Conservation (phyloP, 2,113 vertebrate species). For the Sporophila hypoxantha region DNA sequence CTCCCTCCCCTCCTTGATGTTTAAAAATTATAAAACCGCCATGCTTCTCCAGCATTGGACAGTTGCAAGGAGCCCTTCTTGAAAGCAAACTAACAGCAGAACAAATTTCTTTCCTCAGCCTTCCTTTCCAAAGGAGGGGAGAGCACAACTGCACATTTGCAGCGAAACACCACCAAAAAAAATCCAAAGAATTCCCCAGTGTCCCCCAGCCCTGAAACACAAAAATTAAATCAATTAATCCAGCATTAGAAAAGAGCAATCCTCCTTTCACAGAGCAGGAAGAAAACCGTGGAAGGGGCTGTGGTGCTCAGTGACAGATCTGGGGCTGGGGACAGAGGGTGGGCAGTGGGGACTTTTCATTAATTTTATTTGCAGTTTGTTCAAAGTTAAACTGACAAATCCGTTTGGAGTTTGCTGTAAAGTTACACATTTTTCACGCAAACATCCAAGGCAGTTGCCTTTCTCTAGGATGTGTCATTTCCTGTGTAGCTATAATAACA, state of each 20-base stretch:
- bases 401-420: background rate
- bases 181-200: background rate
- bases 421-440: constrained; percentile 7
- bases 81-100: background rate
- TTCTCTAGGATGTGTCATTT: constrained; percentile 43
- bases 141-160: background rate
- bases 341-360: background rate
- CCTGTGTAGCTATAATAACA: constrained; percentile 22
- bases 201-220: background rate
- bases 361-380: background rate
- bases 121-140: background rate
- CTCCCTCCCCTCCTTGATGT: constrained; percentile 10
- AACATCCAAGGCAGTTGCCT: constrained; percentile 36
- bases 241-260: background rate
- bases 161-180: background rate
- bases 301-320: background rate
- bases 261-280: background rate
- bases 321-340: background rate
- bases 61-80: background rate
- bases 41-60: background rate
- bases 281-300: background rate
- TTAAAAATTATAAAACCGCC: constrained; percentile 25
- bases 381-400: background rate
- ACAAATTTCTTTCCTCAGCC: background rate
- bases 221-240: background rate